Base-by-base conservation (phyloP, 37 sponge, comb jelly and placozoan species). In the Eunapius fragilis region DNA sequence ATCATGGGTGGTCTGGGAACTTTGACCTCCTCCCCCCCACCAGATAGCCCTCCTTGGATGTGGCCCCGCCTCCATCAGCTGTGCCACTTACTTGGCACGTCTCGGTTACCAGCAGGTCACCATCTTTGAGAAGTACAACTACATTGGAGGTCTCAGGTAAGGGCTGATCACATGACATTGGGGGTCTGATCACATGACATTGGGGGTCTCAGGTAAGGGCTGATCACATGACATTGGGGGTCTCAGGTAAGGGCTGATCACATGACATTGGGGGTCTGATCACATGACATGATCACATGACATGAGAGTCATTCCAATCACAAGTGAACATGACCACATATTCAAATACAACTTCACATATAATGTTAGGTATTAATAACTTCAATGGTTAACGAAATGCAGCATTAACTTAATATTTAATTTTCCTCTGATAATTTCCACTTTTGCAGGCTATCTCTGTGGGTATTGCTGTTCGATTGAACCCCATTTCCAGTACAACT, bases 1-100 rank as follows among this genome's bases (percentile, higher is more conserved):
- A 7, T 31, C 11, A 7, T 71, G 27, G 4, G 30, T 31, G 30
- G n/a, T n/a, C n/a, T 71, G 30, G 4, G 72, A 12, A 12, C 7
- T 4, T 71, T 5, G 11, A 71, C 11, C 72, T 71, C 7, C 10
- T 13, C 26, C 78, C 24, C 17, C 26, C 11, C 19, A 14, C 6
- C 69, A 91, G 91, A 78, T 93, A 24, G 98, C 96, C 0, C 84
- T 97, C 17, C 73, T 97, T 84, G 98, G 98, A 25, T 97, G 98
- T 89, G 98, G 98, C 45, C 98, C 98, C 25, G 98, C 98, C 70
- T 97, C 98, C 85, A 95, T 97, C 83, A 95, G 96, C 84, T 97
- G 98, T 88, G 98, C 98, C 22, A 95, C 98, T 26, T 97, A 93
- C 82, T 92, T 97, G 71, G 98, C 94, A 11, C 89, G 98, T 0